Conservation (phyloP, 2,113 vertebrate genomes). For the Cynocephalus volans region DNA sequence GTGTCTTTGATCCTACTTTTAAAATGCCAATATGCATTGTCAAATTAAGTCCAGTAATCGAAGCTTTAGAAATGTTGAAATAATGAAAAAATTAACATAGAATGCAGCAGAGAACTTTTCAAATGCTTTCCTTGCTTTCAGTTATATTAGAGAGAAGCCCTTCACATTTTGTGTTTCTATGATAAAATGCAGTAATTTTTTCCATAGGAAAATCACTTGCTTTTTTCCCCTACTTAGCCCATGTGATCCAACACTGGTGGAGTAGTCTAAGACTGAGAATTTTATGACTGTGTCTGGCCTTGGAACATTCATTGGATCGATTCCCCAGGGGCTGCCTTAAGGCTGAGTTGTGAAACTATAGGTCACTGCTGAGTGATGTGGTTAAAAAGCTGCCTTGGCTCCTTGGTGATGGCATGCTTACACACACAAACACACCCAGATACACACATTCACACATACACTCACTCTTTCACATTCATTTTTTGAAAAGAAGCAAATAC, state of each 20-base stretch:
- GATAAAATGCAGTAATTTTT: not conserved
- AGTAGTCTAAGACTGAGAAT: not conserved
- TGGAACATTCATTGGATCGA: not conserved
- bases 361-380: not conserved
- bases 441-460: accelerated
- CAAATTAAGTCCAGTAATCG: not conserved
- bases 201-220: not conserved
- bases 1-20: not conserved
- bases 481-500: not conserved
- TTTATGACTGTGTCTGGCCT: slow-evolving; percentile 4
- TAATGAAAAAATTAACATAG: not conserved
- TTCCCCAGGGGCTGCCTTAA: not conserved
- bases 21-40: not conserved
- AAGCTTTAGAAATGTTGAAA: not conserved
- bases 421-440: not conserved
- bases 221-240: not conserved
- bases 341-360: not conserved
- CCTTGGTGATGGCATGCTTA: not conserved
- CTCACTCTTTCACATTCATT: not conserved
- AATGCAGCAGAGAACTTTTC: not conserved
- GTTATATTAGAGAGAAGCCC: not conserved
- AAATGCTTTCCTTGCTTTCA: not conserved
- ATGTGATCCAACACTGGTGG: not conserved
- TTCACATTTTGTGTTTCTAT: not conserved
- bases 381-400: not conserved